Evolutionary conservation across 1,140 invertebrate species (phyloP).

Genomic region (Neodiprion lecontei): DNA sequence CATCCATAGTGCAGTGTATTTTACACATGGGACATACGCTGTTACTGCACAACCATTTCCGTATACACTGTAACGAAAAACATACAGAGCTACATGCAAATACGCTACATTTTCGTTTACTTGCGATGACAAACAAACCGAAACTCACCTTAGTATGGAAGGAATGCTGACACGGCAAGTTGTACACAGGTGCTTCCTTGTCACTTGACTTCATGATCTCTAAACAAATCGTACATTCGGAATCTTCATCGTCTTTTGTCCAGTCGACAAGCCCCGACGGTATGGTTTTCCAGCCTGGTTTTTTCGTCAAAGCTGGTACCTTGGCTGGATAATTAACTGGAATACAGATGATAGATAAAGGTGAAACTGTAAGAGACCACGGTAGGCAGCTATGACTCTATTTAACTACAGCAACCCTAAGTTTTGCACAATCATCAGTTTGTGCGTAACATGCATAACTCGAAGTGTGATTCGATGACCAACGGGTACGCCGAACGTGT

Average conservation of each 20-base stretch:
- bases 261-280: conserved; percentile 12
- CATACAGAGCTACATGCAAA: not conserved
- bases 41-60: conserved; percentile 37
- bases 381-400: no score
- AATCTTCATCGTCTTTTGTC: conserved; percentile 32
- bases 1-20: conserved; percentile 33
- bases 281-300: conserved; percentile 17
- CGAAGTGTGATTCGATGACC: no score
- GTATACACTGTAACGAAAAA: conserved; percentile 40
- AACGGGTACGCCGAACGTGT: no score
- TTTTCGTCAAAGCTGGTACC: conserved; percentile 5
- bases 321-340: conserved; percentile 9
- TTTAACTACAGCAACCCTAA: no score
- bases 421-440: no score
- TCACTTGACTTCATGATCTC: conserved; percentile 19
- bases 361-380: not conserved
- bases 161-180: conserved; percentile 38
- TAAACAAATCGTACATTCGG: conserved; percentile 40
- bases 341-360: conserved; percentile 6
- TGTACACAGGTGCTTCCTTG: conserved; percentile 22
- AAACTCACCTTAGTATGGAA: conserved; percentile 40
- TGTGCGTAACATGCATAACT: no score
- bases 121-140: not conserved
- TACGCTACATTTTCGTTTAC: not conserved
- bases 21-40: conserved; percentile 43